phyloP scores from a whole-genome alignment of 2,888 invertebrate genomes.

The Drosophila kokeensis region DNA sequence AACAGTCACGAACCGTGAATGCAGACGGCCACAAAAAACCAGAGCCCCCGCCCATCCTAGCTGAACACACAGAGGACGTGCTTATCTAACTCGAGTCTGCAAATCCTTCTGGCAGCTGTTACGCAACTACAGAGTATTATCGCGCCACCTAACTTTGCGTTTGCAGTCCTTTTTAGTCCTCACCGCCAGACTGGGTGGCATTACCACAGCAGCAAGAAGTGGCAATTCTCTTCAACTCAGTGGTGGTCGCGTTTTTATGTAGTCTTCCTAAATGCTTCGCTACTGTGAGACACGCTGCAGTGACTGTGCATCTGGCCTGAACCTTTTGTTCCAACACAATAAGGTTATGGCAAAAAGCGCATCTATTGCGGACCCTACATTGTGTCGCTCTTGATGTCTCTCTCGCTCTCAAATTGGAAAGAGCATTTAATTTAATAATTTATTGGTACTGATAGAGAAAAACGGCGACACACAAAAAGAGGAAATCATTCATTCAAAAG shows the following conservation, averaged over 20 bases:
- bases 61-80: neutral
- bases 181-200: slow-evolving; percentile 28
- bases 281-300: slow-evolving; percentile 17
- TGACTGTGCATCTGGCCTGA: slow-evolving; percentile 20
- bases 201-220: slow-evolving; percentile 52
- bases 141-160: slow-evolving; percentile 67
- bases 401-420: neutral
- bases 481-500: slow-evolving; percentile 1
- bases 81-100: slow-evolving; percentile 21
- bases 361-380: slow-evolving; percentile 11
- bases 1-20: slow-evolving; percentile 60
- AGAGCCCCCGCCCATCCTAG: slow-evolving; percentile 19
- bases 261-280: slow-evolving; percentile 43
- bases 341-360: slow-evolving; percentile 27
- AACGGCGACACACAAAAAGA: neutral
- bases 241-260: slow-evolving; percentile 41
- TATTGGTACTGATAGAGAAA: slow-evolving; percentile 12
- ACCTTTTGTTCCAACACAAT: slow-evolving; percentile 46
- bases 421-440: slow-evolving; percentile 25
- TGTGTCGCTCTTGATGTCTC: slow-evolving; percentile 29
- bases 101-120: slow-evolving; percentile 58
- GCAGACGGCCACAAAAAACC: slow-evolving; percentile 58
- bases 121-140: slow-evolving; percentile 64
- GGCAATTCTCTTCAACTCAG: slow-evolving; percentile 65
- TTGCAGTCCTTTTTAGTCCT: slow-evolving; percentile 66